Base-by-base conservation (phyloP, 2,888 invertebrate species). In the Papilio protenor region DNA sequence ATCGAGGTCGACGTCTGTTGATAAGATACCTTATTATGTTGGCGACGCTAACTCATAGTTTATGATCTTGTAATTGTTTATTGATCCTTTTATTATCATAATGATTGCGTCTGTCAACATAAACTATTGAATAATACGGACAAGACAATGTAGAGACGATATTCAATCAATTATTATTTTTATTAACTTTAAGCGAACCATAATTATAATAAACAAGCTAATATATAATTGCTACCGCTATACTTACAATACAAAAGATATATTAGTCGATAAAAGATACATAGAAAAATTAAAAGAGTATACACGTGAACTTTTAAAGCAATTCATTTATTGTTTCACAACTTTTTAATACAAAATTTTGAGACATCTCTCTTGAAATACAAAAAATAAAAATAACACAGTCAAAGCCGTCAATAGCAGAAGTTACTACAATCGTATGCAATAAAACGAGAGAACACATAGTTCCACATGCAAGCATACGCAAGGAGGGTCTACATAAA, bases 1-100 rank as follows among this genome's bases (percentile, higher is more conserved):
- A 83, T 81, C 81, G 83, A 83, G 83, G 83, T 73, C 81, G 82
- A 57, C 57, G 78, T 79, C 80, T 80, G 80, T 76, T 76, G 83
- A 83, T 82, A 82, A 82, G 81, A 82, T 82, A 80, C 10, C 71
- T 75, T 12, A 12, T 79, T 80, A 77, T 79, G 79, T 78, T 80
- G 80, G 18, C 40, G 52, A 59, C 73, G 69, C n/a, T 76, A 47
- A 77, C 40, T 33, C 1, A 47, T 14, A 75, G 12, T 52, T 69
- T 66, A 57, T 47, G 47, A 69, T 57, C 27, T 33, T 69, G 16
- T 49, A 23, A 69, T 21, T 75, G 75, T 23, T 66, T 66, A 69
- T 52, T 77, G 66, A 57, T 75, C 70, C 21, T 64, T n/a, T 45
- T 55, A 77, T 77, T 71, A 74, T 61, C 49, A 40, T 40, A 66